phyloP scores from a whole-genome alignment of 1,140 invertebrate species.

The Tyrophagus putrescentiae region DNA sequence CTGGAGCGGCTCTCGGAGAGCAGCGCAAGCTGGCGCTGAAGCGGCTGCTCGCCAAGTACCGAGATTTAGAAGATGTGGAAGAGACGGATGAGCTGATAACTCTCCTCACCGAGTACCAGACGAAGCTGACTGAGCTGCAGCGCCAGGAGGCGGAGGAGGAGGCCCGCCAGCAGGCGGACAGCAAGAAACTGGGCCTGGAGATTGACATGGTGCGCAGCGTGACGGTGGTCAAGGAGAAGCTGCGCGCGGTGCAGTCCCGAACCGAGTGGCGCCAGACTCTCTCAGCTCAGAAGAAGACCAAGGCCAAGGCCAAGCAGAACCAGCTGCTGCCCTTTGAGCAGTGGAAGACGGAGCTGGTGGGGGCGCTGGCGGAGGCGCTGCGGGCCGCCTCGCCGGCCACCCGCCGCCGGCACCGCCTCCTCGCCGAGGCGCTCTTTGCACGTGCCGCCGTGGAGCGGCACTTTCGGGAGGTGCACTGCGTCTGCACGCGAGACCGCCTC shows the following conservation, averaged over 20 bases:
- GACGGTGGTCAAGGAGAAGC: slow-evolving; percentile 12
- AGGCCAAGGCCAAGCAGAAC: background rate
- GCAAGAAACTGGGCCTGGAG: background rate
- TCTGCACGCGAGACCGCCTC: background rate
- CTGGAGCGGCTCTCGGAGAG: too few species aligned
- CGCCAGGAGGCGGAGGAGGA: background rate
- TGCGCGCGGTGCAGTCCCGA: background rate
- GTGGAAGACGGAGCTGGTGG: slow-evolving; percentile 7
- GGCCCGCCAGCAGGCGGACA: background rate
- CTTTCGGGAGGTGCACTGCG: background rate
- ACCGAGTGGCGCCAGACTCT: slow-evolving; percentile 12
- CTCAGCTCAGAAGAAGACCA: background rate
- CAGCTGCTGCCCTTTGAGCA: background rate
- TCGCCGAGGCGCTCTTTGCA: background rate
- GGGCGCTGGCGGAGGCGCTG: background rate
- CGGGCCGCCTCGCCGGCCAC: background rate
- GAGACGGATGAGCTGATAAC: background rate
- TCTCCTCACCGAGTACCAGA: background rate
- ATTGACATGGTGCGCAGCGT: too few species aligned
- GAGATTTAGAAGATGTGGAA: background rate
- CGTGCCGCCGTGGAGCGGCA: background rate
- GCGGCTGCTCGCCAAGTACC: too few species aligned
- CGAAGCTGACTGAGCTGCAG: background rate
- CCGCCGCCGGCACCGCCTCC: background rate
- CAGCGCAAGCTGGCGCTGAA: too few species aligned